Evolutionary conservation across 1,140 invertebrate species (phyloP), one percentile per base, ranked within the genome.

Genomic region (Penaeus chinensis): DNA sequence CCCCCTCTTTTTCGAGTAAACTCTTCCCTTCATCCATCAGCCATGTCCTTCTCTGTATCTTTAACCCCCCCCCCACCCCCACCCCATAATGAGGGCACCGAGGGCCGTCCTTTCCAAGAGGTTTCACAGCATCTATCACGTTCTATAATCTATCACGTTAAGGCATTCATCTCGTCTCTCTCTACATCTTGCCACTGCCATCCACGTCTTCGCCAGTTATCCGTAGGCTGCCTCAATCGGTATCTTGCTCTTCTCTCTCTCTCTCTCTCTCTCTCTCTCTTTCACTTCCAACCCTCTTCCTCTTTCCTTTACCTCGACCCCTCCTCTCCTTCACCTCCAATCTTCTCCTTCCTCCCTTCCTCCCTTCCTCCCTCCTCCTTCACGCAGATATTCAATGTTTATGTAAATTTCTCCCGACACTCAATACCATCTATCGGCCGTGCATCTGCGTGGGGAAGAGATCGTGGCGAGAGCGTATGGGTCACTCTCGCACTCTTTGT

Each of bases 341-440:
- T 80, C 79, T 32, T 86, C 61, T 62, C 62, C n/a, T 47, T 22
- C 63, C 63, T 66, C 32, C 20, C 3, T 20, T n/a, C 79, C 11
- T 20, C 79, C 54, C 78, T 61, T 42, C 62, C 62, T 3, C 22
- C 24, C 19, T 13, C 63, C n/a, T 18, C 27, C 18, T 63, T 16
- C 19, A n/a, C 81, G 66, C 18, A 63, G 42, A 66, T 66, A 82
- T 65, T 66, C 24, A 27, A 66, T 42, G 42, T 69, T 82, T 82
- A 82, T 82, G 81, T 69, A 66, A 82, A 82, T 69, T 66, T 24
- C 77, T 65, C 2, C 20, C 71, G 71, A 32, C 71, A 74, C 24
- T 74, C 71, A 74, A 74, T 27, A 27, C 71, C 5, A 19, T 74
- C 42, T 74, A 74, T 74, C 71, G 71, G 71, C 71, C 71, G 27